A percentile compares a stretch with the other conserved stretches of the same genome.
These are phyloP conservation scores for Holothuria scabra DNA, from an alignment of 53 echinoderm and acorn worm genomes.

Conservation along the genomic window DNA sequence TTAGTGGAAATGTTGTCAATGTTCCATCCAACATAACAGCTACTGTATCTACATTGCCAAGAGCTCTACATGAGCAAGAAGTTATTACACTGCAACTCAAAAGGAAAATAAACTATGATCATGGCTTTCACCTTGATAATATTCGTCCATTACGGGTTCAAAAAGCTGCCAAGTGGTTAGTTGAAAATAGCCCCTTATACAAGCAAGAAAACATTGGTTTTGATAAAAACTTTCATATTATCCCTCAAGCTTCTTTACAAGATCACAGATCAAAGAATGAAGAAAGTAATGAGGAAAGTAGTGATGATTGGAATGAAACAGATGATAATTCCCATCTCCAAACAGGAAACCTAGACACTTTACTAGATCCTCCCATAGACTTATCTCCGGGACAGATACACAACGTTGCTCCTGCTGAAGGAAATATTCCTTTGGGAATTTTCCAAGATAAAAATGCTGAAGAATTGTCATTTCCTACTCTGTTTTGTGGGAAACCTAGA, in stretches of 20 bases:
- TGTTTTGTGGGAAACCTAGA: slow-evolving; percentile 49
- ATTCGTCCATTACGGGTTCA: slow-evolving; percentile 1
- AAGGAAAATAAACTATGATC: background rate
- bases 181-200: slow-evolving; percentile 8
- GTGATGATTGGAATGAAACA: slow-evolving; percentile 16
- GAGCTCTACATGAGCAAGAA: background rate
- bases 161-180: slow-evolving; percentile 11
- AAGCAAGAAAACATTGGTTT: background rate
- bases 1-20: slow-evolving; percentile 9
- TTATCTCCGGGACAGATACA: background rate
- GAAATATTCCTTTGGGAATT: slow-evolving; percentile 46
- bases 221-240: slow-evolving; percentile 5
- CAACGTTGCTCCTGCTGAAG: slow-evolving; percentile 27
- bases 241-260: background rate
- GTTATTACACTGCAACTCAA: background rate
- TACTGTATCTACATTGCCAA: background rate
- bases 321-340: background rate
- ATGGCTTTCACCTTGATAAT: background rate
- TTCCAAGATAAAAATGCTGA: slow-evolving; percentile 53
- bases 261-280: background rate
- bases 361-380: slow-evolving; percentile 4
- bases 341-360: background rate
- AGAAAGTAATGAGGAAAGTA: background rate
- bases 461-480: slow-evolving; percentile 54
- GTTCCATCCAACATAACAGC: background rate